Conservation (phyloP, 2,113 vertebrate species). For the Poecilia latipinna region DNA sequence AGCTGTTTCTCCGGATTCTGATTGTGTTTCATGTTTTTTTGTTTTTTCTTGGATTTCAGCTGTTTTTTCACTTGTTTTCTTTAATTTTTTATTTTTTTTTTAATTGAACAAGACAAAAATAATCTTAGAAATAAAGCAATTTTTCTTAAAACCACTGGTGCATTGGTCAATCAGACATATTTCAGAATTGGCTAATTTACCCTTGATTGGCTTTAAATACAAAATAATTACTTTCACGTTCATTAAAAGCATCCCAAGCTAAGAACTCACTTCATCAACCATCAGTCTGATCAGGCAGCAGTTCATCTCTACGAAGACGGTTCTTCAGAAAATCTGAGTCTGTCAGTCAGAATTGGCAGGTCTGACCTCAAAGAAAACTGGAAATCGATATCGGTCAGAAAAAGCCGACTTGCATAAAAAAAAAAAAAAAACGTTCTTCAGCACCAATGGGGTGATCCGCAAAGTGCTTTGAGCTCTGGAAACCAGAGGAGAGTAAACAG, state of each 20-base stretch:
- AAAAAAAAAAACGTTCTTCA: neutral
- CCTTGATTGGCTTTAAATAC: neutral
- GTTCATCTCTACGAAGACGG: neutral
- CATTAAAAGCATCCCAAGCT: neutral
- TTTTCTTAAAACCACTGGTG: neutral
- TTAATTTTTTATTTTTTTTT: neutral
- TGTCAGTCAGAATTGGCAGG: too few species aligned
- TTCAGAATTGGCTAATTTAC: neutral
- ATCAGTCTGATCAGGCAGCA: neutral
- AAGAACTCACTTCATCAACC: neutral
- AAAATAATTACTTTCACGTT: neutral
- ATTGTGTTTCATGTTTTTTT: neutral
- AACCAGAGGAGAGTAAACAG: neutral
- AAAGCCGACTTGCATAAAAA: neutral
- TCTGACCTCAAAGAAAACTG: neutral
- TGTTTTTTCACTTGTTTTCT: neutral
- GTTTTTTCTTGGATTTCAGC: too few species aligned
- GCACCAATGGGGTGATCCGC: neutral
- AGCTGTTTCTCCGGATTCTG: neutral
- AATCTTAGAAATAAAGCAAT: too few species aligned
- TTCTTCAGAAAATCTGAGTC: neutral
- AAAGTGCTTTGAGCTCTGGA: neutral
- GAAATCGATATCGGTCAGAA: neutral
- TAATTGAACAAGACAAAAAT: neutral
- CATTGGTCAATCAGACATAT: neutral